These are phyloP conservation scores for Melozone crissalis DNA, from an alignment of 2,113 vertebrate species.

Conservation along the genomic window DNA sequence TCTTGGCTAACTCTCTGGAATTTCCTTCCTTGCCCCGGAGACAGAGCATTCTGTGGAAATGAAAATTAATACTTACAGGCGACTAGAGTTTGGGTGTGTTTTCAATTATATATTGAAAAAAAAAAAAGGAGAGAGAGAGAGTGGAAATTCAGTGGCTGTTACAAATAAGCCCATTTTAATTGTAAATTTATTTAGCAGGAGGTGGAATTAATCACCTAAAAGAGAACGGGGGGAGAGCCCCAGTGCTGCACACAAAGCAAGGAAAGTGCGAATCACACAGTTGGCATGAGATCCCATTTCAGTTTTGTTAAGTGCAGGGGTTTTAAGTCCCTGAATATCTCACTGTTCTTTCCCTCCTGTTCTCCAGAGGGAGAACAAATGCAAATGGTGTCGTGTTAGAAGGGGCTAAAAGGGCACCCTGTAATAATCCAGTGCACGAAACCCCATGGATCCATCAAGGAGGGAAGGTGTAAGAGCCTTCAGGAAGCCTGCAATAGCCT, in stretches of 20 bases:
- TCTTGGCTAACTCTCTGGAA: conserved; percentile 70
- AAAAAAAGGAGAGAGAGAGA: background rate
- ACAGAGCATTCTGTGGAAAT: conserved; percentile 63
- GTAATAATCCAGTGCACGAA: conserved; percentile 13
- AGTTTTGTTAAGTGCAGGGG: conserved; percentile 52
- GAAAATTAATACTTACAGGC: conserved; percentile 71
- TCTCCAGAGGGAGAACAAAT: conserved; percentile 63
- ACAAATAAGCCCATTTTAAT: conserved; percentile 58
- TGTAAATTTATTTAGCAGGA: conserved; percentile 60
- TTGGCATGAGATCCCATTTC: conserved; percentile 62
- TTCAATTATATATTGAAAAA: conserved; percentile 58
- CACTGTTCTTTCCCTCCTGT: conserved; percentile 60
- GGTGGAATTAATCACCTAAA: conserved; percentile 50
- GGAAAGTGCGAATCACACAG: conserved; percentile 19
- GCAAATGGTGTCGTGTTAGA: conserved; percentile 61
- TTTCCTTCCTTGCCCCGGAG: conserved; percentile 72
- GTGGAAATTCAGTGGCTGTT: conserved; percentile 58
- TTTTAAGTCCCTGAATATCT: conserved; percentile 56
- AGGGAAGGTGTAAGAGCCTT: conserved; percentile 50
- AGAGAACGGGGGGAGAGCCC: background rate
- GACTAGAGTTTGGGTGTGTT: conserved; percentile 55
- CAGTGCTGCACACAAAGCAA: background rate
- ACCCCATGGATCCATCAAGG: conserved; percentile 34
- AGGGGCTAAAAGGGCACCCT: conserved; percentile 62
- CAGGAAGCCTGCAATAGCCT: conserved; percentile 56